These are phyloP conservation scores for Zoanthus gigantus DNA, from an alignment of 92 coral and sea anemone genomes.

Conservation along the genomic window DNA sequence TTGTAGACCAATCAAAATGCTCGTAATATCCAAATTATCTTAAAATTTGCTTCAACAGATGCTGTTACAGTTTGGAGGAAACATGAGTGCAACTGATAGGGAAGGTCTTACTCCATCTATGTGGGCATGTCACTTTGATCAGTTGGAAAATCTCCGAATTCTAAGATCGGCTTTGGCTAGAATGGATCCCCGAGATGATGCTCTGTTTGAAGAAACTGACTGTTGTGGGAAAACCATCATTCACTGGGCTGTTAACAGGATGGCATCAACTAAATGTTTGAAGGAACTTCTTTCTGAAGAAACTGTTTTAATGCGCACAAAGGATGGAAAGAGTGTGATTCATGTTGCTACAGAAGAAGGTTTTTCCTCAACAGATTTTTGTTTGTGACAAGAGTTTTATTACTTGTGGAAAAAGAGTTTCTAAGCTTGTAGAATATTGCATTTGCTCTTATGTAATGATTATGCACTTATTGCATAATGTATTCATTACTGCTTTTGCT, in stretches of 20 bases:
- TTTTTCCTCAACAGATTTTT: background rate
- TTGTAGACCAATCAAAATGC: too few species aligned
- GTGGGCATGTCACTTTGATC: slow-evolving; percentile 99
- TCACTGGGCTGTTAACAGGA: slow-evolving; percentile 92
- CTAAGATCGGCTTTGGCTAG: slow-evolving; percentile 79
- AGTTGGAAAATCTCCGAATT: slow-evolving; percentile 67
- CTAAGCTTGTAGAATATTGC: too few species aligned
- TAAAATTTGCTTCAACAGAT: slow-evolving; percentile 49
- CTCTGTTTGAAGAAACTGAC: slow-evolving; percentile 85
- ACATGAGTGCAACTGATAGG: slow-evolving; percentile 72
- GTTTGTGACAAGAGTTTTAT: background rate
- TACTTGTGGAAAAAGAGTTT: background rate
- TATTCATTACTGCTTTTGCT: too few species aligned
- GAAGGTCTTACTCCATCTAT: slow-evolving; percentile 95
- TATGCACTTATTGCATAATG: too few species aligned
- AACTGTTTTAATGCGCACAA: slow-evolving; percentile 71
- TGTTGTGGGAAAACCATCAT: slow-evolving; percentile 81
- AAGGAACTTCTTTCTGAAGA: slow-evolving; percentile 73
- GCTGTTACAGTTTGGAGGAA: slow-evolving; percentile 87
- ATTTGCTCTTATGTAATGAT: too few species aligned
- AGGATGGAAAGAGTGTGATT: slow-evolving; percentile 82
- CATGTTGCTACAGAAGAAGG: slow-evolving; percentile 96
- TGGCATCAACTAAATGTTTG: slow-evolving; percentile 75
- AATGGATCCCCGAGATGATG: slow-evolving; percentile 87
- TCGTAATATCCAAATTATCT: background rate